Conservation (phyloP, 1,140 invertebrate genomes). For the Orchesella cincta region DNA sequence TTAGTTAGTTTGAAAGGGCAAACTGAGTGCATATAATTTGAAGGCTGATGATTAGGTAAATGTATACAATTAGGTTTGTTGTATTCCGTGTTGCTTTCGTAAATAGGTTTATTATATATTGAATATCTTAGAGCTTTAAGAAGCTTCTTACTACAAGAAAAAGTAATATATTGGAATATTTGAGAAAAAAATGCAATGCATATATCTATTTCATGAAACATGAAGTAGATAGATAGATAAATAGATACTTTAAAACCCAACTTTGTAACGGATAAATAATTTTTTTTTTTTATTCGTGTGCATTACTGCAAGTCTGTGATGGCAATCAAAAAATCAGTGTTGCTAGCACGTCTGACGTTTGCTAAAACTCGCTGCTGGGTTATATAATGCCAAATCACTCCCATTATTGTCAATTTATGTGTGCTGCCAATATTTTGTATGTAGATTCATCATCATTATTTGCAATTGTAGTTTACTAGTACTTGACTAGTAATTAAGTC, state of each 20-base stretch:
- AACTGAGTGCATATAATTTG: constrained; percentile 4
- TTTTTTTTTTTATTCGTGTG: constrained; percentile 1
- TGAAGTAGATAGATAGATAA: no score
- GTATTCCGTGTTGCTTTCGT: constrained; percentile 13
- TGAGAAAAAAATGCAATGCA: constrained; percentile 3
- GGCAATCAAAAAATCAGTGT: constrained; percentile 6
- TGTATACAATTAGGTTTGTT: no score
- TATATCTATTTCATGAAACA: constrained; percentile 21
- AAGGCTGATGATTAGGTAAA: constrained; percentile 10
- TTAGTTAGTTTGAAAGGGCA: background rate
- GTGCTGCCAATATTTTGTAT: constrained; percentile 24
- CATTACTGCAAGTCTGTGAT: constrained; percentile 13
- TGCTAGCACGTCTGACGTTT: constrained; percentile 5
- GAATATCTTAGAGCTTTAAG: constrained; percentile 16
- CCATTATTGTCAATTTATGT: background rate
- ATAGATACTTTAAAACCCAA: no score
- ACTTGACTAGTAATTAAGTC: background rate
- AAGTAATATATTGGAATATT: constrained; percentile 11
- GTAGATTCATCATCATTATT: background rate
- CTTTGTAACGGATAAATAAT: background rate
- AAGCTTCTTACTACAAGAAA: background rate
- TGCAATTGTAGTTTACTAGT: constrained; percentile 1
- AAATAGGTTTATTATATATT: background rate
- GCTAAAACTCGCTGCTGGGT: background rate
- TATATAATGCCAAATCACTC: background rate